Percentiles rank a stretch among this genome's conserved stretches.
Evolutionary conservation across 2,797 vertebrate genomes (phyloP).

Genomic region (Fistularia commersonii): DNA sequence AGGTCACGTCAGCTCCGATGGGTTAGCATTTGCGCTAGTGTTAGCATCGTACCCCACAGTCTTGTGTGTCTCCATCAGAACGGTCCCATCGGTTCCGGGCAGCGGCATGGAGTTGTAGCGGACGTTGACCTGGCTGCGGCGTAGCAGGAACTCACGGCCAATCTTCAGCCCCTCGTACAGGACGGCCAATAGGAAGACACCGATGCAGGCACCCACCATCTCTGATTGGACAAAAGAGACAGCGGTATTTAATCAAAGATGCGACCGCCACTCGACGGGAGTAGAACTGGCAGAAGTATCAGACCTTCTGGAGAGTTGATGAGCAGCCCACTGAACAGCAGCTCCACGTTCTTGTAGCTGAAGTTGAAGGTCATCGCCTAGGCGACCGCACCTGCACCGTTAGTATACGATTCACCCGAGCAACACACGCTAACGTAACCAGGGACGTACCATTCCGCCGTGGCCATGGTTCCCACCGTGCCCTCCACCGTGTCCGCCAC

Average conservation of each 20-base stretch:
- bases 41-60: conserved; percentile 86
- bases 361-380: conserved; percentile 96
- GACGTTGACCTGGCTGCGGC: conserved; percentile 94
- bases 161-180: conserved; percentile 97
- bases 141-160: conserved; percentile 85
- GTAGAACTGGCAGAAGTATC: background rate
- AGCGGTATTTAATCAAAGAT: background rate
- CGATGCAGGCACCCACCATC: conserved; percentile 92
- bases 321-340: conserved; percentile 86
- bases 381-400: conserved; percentile 25
- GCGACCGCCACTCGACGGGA: background rate
- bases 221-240: conserved; percentile 67
- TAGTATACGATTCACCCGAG: conserved; percentile 1
- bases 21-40: background rate
- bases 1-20: background rate
- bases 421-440: background rate
- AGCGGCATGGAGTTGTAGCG: conserved; percentile 98
- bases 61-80: conserved; percentile 97
- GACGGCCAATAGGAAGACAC: conserved; percentile 88
- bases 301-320: conserved; percentile 92
- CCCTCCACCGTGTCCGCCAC: background rate
- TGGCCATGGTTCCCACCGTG: conserved; percentile 8
- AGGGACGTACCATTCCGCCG: conserved; percentile 40
- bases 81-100: conserved; percentile 90
- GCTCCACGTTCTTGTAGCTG: conserved; percentile 80